Conservation (phyloP, 2,888 invertebrate genomes). For the Sarcophaga subvicina region DNA sequence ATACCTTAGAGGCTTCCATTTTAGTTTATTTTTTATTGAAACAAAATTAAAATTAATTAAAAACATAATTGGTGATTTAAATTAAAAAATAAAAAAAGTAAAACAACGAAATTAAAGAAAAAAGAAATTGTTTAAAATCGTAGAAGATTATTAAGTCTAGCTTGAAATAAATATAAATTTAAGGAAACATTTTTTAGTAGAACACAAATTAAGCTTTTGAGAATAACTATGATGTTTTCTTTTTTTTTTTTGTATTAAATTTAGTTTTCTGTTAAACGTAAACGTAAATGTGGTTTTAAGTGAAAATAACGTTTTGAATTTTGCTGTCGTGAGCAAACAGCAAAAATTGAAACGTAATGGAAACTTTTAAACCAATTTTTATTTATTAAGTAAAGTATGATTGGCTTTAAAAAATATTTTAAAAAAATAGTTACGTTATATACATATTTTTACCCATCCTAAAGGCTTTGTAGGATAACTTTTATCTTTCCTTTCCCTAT, state of each 20-base stretch:
- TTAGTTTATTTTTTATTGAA: conserved; percentile 15
- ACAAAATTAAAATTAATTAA: conserved; percentile 20
- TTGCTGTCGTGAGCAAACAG: conserved; percentile 80
- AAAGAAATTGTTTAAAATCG: conserved; percentile 31
- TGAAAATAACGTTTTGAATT: conserved; percentile 72
- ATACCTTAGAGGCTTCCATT: conserved; percentile 41
- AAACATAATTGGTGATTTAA: conserved; percentile 25
- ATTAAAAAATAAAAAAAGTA: background rate
- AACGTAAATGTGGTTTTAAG: background rate
- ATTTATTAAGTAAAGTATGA: no score
- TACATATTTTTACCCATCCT: no score
- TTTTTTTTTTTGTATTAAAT: background rate
- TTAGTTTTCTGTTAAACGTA: background rate
- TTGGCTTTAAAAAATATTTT: no score
- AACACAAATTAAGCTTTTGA: conserved; percentile 14
- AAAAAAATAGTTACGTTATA: no score
- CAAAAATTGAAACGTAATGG: conserved; percentile 72
- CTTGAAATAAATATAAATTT: conserved; percentile 6
- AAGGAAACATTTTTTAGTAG: conserved; percentile 1
- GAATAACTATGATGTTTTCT: background rate
- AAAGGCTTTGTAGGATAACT: no score
- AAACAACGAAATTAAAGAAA: background rate
- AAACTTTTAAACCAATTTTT: background rate
- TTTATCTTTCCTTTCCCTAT: no score
- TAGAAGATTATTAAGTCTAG: background rate